A percentile compares a stretch with the other conserved stretches of the same genome.
Conservation (phyloP, 1,140 invertebrate genomes). For the Manduca sexta region DNA sequence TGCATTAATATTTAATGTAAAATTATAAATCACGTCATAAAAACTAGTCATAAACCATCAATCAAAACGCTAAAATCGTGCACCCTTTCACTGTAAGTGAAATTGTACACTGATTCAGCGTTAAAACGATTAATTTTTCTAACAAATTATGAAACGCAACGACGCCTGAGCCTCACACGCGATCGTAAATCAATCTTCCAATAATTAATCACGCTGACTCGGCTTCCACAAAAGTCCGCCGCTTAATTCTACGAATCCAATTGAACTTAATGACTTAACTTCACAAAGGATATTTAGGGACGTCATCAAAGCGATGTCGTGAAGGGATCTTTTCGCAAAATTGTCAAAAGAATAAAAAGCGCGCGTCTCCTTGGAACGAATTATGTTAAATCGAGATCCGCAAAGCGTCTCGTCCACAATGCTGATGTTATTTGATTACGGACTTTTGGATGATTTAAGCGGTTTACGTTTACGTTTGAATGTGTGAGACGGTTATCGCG, state of each 20-base stretch:
- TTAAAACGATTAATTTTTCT: too few species aligned
- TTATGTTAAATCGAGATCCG: conserved; percentile 28
- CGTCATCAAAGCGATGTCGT: conserved; percentile 22
- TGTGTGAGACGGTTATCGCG: background rate
- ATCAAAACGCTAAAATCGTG: too few species aligned
- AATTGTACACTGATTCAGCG: too few species aligned
- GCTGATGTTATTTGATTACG: conserved; percentile 31
- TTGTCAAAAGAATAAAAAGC: conserved; percentile 19
- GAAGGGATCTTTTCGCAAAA: conserved; percentile 3
- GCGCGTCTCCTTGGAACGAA: conserved; percentile 23
- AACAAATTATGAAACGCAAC: background rate
- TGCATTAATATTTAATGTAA: too few species aligned
- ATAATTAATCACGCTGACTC: conserved; percentile 30
- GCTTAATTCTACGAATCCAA: conserved; percentile 24
- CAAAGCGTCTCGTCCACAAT: conserved; percentile 13
- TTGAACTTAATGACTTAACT: conserved; percentile 28
- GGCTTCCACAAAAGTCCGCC: conserved; percentile 13
- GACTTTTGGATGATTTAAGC: conserved; percentile 16
- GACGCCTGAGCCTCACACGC: background rate
- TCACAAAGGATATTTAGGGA: conserved; percentile 18
- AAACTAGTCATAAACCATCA: too few species aligned
- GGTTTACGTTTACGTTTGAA: conserved; percentile 12
- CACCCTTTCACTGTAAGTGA: too few species aligned
- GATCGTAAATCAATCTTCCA: conserved; percentile 23
- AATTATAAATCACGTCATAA: too few species aligned